These are phyloP conservation scores for Sceliomorpha sp. DNA, from an alignment of 2,888 invertebrate genomes.

Conservation along the genomic window DNA sequence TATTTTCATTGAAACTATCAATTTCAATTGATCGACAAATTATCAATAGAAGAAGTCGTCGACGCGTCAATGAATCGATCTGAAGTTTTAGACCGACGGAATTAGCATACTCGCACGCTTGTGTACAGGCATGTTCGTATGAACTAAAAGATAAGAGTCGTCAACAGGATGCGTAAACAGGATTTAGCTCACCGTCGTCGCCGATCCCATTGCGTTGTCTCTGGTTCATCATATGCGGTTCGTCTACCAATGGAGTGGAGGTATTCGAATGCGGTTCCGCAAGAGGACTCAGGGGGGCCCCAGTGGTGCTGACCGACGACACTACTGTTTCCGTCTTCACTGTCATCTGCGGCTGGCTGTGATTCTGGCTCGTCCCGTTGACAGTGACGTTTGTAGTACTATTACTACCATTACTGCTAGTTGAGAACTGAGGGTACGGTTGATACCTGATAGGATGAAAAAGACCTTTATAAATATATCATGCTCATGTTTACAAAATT, in stretches of 20 bases:
- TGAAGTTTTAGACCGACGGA: too few relatives aligned
- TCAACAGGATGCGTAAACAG: background rate
- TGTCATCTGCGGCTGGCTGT: slow-evolving; percentile 69
- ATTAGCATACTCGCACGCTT: background rate
- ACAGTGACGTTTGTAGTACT: slow-evolving; percentile 63
- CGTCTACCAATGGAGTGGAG: slow-evolving; percentile 84
- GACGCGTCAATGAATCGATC: too few relatives aligned
- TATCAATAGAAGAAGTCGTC: too few relatives aligned
- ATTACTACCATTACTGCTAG: slow-evolving; percentile 63
- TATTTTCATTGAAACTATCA: too few relatives aligned
- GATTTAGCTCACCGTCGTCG: slow-evolving; percentile 73
- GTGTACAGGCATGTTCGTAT: background rate
- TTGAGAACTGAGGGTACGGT: slow-evolving; percentile 73
- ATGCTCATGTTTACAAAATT: too few relatives aligned
- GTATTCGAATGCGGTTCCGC: slow-evolving; percentile 86
- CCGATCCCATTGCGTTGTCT: slow-evolving; percentile 74
- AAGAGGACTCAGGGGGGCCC: slow-evolving; percentile 82
- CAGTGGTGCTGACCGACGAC: slow-evolving; percentile 75
- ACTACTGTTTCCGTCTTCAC: slow-evolving; percentile 73
- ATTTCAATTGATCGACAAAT: slow-evolving; percentile 1
- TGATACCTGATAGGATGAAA: slow-evolving; percentile 68
- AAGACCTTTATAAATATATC: too few relatives aligned
- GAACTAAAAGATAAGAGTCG: slow-evolving; percentile 1
- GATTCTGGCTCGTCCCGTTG: slow-evolving; percentile 60
- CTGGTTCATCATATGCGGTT: slow-evolving; percentile 78